Conservation (phyloP, 2,113 vertebrate genomes). For the Macquaria ambigua region DNA sequence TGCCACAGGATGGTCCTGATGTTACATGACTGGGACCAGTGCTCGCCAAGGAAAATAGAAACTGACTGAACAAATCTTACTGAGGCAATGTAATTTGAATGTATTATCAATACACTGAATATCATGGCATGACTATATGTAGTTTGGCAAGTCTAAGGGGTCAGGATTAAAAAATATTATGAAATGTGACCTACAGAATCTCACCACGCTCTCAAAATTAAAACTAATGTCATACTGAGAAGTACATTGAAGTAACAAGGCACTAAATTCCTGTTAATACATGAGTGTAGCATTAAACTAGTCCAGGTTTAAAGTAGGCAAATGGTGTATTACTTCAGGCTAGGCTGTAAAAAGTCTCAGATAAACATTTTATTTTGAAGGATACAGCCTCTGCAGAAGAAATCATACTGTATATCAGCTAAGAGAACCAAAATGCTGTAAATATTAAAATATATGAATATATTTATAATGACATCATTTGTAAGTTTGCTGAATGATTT, state of each 20-base stretch:
- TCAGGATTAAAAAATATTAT: slow-evolving; percentile 5
- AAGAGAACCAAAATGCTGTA: slow-evolving; percentile 85
- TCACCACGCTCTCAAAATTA: slow-evolving; percentile 23
- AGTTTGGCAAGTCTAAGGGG: slow-evolving; percentile 26
- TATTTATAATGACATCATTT: slow-evolving; percentile 83
- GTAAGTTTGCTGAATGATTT: slow-evolving; percentile 69
- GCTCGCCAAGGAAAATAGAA: slow-evolving; percentile 57
- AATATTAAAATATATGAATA: slow-evolving; percentile 80
- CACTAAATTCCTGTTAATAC: background rate
- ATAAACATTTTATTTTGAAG: slow-evolving; percentile 38
- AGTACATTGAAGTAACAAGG: slow-evolving; percentile 8
- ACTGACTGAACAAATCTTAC: slow-evolving; percentile 49
- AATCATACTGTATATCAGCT: slow-evolving; percentile 79
- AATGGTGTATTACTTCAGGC: slow-evolving; percentile 33
- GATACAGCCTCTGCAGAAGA: slow-evolving; percentile 47
- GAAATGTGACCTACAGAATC: slow-evolving; percentile 32
- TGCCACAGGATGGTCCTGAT: slow-evolving; percentile 65
- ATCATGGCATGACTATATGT: slow-evolving; percentile 20
- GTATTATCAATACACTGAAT: slow-evolving; percentile 81
- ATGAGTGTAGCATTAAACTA: slow-evolving; percentile 32
- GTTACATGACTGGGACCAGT: slow-evolving; percentile 38
- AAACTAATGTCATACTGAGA: slow-evolving; percentile 8
- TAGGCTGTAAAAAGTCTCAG: slow-evolving; percentile 23
- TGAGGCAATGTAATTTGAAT: slow-evolving; percentile 75
- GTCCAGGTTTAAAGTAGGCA: slow-evolving; percentile 50